A percentile compares a stretch with the other conserved stretches of the same genome.
These are phyloP conservation scores for Arctia plantaginis DNA, from an alignment of 2,888 invertebrate genomes.

Conservation along the genomic window DNA sequence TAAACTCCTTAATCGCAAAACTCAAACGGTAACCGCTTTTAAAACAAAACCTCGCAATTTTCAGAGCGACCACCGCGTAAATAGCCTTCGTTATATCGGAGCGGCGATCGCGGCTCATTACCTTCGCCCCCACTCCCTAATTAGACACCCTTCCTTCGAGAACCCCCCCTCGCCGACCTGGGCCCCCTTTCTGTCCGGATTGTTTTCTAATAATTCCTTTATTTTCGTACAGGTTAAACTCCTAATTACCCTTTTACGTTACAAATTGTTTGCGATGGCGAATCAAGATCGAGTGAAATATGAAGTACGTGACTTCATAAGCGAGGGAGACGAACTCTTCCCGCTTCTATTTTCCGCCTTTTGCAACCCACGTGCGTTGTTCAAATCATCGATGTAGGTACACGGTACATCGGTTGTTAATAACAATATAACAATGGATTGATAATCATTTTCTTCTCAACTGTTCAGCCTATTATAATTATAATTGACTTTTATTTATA, in stretches of 20 bases:
- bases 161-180: conserved; percentile 47
- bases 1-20: conserved; percentile 87
- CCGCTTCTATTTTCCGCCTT: conserved; percentile 21
- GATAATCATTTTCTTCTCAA: background rate
- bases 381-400: background rate
- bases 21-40: conserved; percentile 86
- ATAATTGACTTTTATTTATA: background rate
- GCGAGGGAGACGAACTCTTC: conserved; percentile 30
- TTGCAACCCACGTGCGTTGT: background rate
- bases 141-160: conserved; percentile 77
- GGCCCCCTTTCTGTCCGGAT: conserved; percentile 66
- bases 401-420: background rate
- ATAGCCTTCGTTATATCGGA: conserved; percentile 85
- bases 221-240: conserved; percentile 77
- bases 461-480: background rate
- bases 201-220: conserved; percentile 86
- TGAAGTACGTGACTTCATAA: conserved; percentile 47
- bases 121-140: conserved; percentile 80
- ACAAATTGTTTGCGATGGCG: conserved; percentile 60
- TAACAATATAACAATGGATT: background rate
- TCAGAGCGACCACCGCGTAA: conserved; percentile 84
- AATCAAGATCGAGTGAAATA: conserved; percentile 51
- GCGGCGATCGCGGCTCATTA: conserved; percentile 86
- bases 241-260: conserved; percentile 72
- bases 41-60: conserved; percentile 86